phyloP scores from a whole-genome alignment of 2,113 vertebrate genomes.

The Ondatra zibethicus region DNA sequence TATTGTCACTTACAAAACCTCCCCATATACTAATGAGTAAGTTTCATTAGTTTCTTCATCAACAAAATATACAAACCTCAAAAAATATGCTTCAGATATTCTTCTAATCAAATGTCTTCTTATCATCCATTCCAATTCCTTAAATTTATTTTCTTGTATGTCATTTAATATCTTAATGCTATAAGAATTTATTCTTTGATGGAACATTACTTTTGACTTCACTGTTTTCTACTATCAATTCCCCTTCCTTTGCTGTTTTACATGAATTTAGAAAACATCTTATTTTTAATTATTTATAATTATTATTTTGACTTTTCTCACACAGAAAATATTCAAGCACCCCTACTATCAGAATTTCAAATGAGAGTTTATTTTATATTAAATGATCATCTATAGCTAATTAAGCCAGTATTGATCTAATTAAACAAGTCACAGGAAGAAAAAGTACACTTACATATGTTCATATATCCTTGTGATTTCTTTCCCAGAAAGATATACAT shows the following conservation, averaged over 20 bases:
- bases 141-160: background rate
- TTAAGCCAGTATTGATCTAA: background rate
- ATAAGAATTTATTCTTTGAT: background rate
- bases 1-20: background rate
- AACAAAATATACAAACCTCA: background rate
- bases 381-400: background rate
- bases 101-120: background rate
- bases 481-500: background rate
- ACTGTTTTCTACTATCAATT: background rate
- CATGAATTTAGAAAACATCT: background rate
- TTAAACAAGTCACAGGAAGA: background rate
- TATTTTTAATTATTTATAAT: background rate
- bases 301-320: background rate
- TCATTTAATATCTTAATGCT: background rate
- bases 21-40: background rate
- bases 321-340: background rate
- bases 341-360: background rate
- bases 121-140: background rate
- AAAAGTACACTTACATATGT: background rate
- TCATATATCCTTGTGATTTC: background rate
- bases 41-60: background rate
- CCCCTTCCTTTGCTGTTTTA: background rate
- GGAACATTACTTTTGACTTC: accelerated
- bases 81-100: background rate
- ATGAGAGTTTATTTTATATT: background rate